Evolutionary conservation across 2,113 vertebrate genomes (phyloP), one percentile per base, ranked within the genome.

Genomic region (Larimichthys polyactis): DNA sequence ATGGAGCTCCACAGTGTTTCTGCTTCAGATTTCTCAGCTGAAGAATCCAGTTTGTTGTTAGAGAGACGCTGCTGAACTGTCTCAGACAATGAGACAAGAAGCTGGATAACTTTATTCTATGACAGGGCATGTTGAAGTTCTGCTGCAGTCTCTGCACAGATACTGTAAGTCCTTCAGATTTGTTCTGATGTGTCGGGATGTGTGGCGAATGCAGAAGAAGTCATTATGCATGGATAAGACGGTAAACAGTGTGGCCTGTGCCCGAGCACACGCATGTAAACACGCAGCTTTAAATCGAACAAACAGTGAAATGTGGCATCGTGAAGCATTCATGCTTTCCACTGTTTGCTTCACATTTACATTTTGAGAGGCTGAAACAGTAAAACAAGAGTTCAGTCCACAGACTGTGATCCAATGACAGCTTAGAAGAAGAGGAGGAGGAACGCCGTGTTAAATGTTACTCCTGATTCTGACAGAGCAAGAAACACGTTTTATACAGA

Each of bases 251-350:
- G 55, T 58, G 24, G 16, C 11, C 36, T 6, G 22, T 57, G 64
- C 78, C 80, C 82, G 19, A 78, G 78, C 60, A 20, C 68, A 40
- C 36, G 36, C 36, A 1, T 49, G 80, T 55, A 77, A 90, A 89
- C 80, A 82, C 55, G 40, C 78, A 58, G 79, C 58, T 78, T 87
- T 82, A 65, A 58, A 19, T n/a, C 5, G 0, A 65, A 66, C 85
- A 86, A 90, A 88, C 84, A 81, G 52, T 24, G 44, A 83, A 52
- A 85, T 60, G 44, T 81, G 81, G 70, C 36, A 2, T 55, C 29
- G 22, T 51, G 22, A 68, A 70, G 2, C 29, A 1, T 19, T 5
- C 32, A 5, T 24, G 58, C 6, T 15, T 2, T 3, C 14, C 17
- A 15, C 1, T 62, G 16, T 73, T 71, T 22, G 22, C 4, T 20